A percentile compares a stretch with the other conserved stretches of the same genome.
Evolutionary conservation across 2,113 vertebrate genomes (phyloP).

Genomic region (Petrocephalus zakoni): DNA sequence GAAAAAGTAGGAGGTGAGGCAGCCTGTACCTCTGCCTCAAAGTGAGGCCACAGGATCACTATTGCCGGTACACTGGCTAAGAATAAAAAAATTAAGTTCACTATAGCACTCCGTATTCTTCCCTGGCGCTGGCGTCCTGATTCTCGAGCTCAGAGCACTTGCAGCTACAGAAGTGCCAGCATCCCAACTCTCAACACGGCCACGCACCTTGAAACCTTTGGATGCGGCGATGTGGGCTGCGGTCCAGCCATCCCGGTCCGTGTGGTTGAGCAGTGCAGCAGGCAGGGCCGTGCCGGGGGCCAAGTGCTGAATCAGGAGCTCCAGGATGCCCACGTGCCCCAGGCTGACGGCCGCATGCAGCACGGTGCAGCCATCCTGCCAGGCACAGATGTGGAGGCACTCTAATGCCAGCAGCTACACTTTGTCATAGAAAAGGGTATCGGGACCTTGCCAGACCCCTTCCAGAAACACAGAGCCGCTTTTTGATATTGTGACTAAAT

Average conservation of each 20-base stretch:
- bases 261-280: conserved; percentile 75
- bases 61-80: no score
- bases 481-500: conserved; percentile 73
- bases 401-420: conserved; percentile 58
- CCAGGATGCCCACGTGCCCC: conserved; percentile 75
- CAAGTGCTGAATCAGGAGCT: conserved; percentile 72
- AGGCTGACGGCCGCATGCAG: conserved; percentile 74
- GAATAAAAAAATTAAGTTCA: no score
- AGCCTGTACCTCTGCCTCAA: no score
- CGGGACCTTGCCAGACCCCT: conserved; percentile 58
- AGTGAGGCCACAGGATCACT: no score
- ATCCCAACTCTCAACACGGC: background rate
- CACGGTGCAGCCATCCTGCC: conserved; percentile 81
- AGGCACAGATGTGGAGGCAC: background rate
- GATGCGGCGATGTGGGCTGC: conserved; percentile 89
- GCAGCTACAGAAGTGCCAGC: background rate
- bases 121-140: no score
- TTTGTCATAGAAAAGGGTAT: background rate
- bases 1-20: no score
- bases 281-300: conserved; percentile 31
- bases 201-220: conserved; percentile 84
- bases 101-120: no score
- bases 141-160: conserved; percentile 85
- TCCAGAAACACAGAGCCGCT: conserved; percentile 77
- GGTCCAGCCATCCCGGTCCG: conserved; percentile 85